Conservation (phyloP, 2,888 invertebrate genomes). For the Girardia tigrina region DNA sequence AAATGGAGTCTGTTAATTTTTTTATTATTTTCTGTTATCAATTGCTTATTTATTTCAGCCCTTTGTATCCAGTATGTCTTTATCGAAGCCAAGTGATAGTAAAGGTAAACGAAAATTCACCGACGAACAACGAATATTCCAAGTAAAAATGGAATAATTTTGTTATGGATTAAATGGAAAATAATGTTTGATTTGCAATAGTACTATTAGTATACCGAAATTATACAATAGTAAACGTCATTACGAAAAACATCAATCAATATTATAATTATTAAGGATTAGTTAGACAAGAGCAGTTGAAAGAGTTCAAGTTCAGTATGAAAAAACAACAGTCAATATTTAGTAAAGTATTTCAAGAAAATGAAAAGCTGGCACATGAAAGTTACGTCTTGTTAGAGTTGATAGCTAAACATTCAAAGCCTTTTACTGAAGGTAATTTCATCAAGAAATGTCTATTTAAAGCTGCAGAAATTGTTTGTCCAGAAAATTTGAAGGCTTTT, state of each 20-base stretch:
- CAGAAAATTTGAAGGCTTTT: not conserved
- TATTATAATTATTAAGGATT: slow-evolving; percentile 17
- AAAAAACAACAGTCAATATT: slow-evolving; percentile 11
- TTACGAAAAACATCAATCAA: not conserved
- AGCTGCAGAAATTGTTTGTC: slow-evolving; percentile 16
- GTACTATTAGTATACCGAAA: not conserved
- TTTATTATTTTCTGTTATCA: not conserved
- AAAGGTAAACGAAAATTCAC: slow-evolving; percentile 2
- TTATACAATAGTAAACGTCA: slow-evolving; percentile 16
- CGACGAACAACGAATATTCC: not conserved
- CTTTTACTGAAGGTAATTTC: slow-evolving; percentile 19
- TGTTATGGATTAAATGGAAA: not conserved
- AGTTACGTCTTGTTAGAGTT: not conserved
- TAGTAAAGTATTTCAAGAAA: not conserved
- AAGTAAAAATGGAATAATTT: not conserved
- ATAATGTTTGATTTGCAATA: not conserved
- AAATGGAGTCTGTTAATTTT: too few species aligned
- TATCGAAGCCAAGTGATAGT: not conserved
- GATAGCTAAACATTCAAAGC: slow-evolving; percentile 19
- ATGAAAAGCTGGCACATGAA: not conserved
- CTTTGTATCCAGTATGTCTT: not conserved
- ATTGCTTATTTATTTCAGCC: not conserved
- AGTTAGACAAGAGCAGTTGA: slow-evolving; percentile 15
- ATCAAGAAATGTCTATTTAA: slow-evolving; percentile 1
- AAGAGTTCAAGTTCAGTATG: slow-evolving; percentile 7